Evolutionary conservation across 2,113 vertebrate species (phyloP).

Genomic region (Baryphthengus martii): DNA sequence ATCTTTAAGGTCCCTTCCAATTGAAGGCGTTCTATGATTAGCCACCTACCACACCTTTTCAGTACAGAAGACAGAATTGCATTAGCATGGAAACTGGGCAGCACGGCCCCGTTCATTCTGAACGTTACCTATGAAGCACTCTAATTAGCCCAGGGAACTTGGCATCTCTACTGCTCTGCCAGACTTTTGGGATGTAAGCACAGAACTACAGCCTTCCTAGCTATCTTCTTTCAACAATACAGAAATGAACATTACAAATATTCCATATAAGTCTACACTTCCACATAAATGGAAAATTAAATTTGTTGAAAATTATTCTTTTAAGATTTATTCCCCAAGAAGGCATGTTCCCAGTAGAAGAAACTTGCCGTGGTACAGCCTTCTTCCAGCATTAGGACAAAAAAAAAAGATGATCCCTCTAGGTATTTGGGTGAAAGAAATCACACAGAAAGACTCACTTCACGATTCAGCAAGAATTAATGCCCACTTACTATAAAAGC

Average conservation of each 20-base stretch:
- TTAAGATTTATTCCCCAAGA: background rate
- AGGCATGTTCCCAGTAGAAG: background rate
- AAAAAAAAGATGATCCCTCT: background rate
- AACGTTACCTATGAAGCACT: rapidly evolving
- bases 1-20: too few species aligned
- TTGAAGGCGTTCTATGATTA: too few species aligned
- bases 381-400: background rate
- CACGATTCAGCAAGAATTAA: conserved; percentile 56
- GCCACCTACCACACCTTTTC: background rate
- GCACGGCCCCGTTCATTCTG: background rate
- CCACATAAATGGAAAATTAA: background rate
- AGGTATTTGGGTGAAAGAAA: background rate
- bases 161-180: background rate
- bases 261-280: background rate
- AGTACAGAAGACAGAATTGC: background rate
- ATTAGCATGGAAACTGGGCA: background rate
- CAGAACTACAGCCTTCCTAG: background rate
- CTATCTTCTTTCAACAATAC: background rate
- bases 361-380: background rate
- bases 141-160: background rate
- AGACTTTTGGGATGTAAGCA: background rate
- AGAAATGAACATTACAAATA: background rate
- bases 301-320: background rate
- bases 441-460: conserved; percentile 18
- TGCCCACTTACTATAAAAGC: conserved; percentile 51